Conservation (phyloP, 2,797 vertebrate species). For the Gymnothorax javanicus region DNA sequence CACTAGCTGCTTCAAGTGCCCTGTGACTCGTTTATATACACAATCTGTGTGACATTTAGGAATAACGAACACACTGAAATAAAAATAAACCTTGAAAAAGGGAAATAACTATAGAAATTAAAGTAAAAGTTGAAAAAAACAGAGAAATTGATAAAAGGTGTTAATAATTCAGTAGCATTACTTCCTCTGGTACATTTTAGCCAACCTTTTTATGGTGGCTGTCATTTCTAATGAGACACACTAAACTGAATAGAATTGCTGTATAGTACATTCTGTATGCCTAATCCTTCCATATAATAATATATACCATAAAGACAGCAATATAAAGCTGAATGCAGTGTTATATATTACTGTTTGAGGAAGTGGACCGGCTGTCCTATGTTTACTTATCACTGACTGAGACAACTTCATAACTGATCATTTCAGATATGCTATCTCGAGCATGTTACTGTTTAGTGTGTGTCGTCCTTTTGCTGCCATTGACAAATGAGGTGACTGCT, state of each 20-base stretch:
- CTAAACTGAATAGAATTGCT: not conserved
- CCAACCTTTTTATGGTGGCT: not conserved
- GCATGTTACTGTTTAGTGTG: not conserved
- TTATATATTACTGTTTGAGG: not conserved
- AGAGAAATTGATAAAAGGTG: not conserved
- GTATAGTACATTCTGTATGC: not conserved
- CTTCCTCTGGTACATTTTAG: not conserved
- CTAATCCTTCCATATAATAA: not conserved
- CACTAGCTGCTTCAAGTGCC: not conserved
- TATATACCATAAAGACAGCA: not conserved
- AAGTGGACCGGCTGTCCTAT: not conserved
- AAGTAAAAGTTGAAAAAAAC: not conserved
- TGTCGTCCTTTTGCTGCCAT: not conserved
- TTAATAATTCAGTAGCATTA: no score
- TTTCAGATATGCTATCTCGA: not conserved
- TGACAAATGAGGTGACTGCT: not conserved
- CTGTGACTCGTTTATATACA: not conserved
- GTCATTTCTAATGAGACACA: not conserved
- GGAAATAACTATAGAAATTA: not conserved
- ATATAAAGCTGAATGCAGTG: not conserved
- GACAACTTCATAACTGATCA: not conserved
- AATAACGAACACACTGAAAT: not conserved
- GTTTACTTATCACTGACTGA: not conserved
- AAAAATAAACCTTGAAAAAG: not conserved
- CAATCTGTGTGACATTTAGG: not conserved